phyloP scores from a whole-genome alignment of 30 jellyfish, hydroid and myxozoan genomes.

The Aurelia sp. region DNA sequence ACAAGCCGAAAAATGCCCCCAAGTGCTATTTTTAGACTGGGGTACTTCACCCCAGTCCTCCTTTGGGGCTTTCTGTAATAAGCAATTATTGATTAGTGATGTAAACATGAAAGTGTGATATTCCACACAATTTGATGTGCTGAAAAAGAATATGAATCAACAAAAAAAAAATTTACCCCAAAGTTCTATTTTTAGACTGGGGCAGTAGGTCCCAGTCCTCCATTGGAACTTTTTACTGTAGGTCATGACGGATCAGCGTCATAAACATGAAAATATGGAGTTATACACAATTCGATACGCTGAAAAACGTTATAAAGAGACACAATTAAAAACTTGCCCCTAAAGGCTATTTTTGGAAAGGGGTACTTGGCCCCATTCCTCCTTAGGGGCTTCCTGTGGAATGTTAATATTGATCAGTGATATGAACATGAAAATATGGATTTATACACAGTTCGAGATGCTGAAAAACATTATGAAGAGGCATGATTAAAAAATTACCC shows the following conservation, averaged over 20 bases:
- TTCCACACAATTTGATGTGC: background rate
- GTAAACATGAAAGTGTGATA: background rate
- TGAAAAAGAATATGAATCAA: background rate
- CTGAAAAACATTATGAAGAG: background rate
- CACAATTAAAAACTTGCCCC: background rate
- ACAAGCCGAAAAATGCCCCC: too few species aligned
- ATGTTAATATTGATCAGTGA: background rate
- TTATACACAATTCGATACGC: background rate
- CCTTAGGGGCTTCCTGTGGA: background rate
- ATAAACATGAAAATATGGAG: background rate
- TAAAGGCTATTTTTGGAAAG: too few species aligned
- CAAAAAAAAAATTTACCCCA: background rate
- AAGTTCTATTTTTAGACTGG: constrained; percentile 7
- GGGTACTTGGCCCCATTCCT: too few species aligned
- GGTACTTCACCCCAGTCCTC: constrained; percentile 18
- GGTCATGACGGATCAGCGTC: background rate
- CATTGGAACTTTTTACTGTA: background rate
- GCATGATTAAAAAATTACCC: too few species aligned
- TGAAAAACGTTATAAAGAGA: background rate
- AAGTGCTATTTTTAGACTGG: too few species aligned
- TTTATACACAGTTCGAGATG: background rate
- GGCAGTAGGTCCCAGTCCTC: constrained; percentile 27
- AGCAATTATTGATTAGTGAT: background rate
- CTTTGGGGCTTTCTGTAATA: background rate
- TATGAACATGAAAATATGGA: background rate